Percentiles rank a stretch among this genome's conserved stretches.
Conservation (phyloP, 2,888 invertebrate genomes). For the Netelia melanura region DNA sequence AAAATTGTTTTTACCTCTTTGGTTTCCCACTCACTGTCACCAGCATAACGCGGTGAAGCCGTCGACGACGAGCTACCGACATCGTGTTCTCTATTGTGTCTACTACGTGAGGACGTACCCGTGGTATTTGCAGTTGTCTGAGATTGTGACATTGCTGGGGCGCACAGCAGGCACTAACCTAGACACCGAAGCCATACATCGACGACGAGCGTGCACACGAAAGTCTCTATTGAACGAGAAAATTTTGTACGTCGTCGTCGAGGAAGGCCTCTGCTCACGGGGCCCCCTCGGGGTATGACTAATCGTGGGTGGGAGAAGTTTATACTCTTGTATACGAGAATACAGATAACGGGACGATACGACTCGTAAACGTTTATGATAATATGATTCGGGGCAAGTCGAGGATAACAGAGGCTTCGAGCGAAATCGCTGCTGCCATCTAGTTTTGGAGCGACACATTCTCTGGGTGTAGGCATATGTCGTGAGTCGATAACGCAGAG, state of each 20-base stretch:
- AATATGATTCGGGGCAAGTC: neutral
- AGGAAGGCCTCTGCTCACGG: neutral
- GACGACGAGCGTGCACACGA: slow-evolving; percentile 32
- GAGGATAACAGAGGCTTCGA: too few species aligned
- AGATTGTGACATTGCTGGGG: slow-evolving; percentile 86
- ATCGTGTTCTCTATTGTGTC: slow-evolving; percentile 88
- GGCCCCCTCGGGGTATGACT: slow-evolving; percentile 9
- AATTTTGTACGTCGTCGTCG: slow-evolving; percentile 18
- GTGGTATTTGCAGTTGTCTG: slow-evolving; percentile 85
- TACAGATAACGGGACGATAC: neutral
- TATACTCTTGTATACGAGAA: neutral
- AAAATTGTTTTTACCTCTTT: slow-evolving; percentile 87
- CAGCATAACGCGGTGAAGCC: slow-evolving; percentile 87
- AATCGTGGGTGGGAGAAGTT: slow-evolving; percentile 7
- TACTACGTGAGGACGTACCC: slow-evolving; percentile 88
- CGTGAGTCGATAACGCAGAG: neutral
- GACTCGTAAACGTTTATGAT: neutral
- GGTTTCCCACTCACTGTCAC: slow-evolving; percentile 92
- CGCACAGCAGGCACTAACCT: slow-evolving; percentile 47
- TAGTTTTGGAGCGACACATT: too few species aligned
- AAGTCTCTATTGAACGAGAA: neutral
- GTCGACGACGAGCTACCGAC: slow-evolving; percentile 85
- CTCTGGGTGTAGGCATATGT: neutral
- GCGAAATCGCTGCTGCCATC: too few species aligned
- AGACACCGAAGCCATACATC: slow-evolving; percentile 45